A percentile compares a stretch with the other conserved stretches of the same genome.
Conservation (phyloP, 1,140 invertebrate genomes). For the Batillaria attramentaria region DNA sequence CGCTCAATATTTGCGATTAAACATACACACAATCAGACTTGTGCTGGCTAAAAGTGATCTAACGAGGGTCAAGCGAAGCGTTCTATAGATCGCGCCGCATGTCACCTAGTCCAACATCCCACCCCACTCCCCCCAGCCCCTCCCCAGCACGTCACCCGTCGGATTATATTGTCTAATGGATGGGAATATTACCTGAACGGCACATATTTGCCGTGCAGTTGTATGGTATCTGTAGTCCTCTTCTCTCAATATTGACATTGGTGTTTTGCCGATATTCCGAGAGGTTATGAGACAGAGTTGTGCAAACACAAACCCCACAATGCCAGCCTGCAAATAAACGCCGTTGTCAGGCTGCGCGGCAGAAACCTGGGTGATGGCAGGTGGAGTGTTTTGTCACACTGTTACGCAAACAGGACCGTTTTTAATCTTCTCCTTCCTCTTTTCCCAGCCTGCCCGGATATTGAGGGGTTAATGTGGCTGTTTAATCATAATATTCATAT, state of each 20-base stretch:
- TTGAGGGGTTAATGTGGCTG: too few species aligned
- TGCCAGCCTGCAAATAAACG: not conserved
- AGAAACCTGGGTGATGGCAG: not conserved
- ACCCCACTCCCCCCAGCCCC: too few species aligned
- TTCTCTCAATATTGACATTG: slow-evolving; percentile 8
- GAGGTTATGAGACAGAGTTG: not conserved
- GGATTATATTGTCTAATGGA: slow-evolving; percentile 27
- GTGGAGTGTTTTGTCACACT: not conserved
- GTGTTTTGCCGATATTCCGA: not conserved
- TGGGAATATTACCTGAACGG: slow-evolving; percentile 18
- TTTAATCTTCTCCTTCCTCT: not conserved
- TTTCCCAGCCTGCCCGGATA: too few species aligned
- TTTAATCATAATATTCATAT: too few species aligned
- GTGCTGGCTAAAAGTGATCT: slow-evolving; percentile 23
- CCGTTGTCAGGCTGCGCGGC: too few species aligned
- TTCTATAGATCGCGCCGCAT: slow-evolving; percentile 14
- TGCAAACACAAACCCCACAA: not conserved
- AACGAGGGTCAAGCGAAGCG: slow-evolving; percentile 24
- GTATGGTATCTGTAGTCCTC: slow-evolving; percentile 3
- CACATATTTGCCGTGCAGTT: slow-evolving; percentile 23
- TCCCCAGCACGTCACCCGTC: not conserved
- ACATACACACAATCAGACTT: slow-evolving; percentile 6
- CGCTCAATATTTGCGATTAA: slow-evolving; percentile 20
- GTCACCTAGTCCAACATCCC: not conserved
- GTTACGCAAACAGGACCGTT: not conserved